Percentiles rank a stretch among this genome's conserved stretches.
phyloP scores from a whole-genome alignment of 2,113 vertebrate species.

The Caretta caretta region DNA sequence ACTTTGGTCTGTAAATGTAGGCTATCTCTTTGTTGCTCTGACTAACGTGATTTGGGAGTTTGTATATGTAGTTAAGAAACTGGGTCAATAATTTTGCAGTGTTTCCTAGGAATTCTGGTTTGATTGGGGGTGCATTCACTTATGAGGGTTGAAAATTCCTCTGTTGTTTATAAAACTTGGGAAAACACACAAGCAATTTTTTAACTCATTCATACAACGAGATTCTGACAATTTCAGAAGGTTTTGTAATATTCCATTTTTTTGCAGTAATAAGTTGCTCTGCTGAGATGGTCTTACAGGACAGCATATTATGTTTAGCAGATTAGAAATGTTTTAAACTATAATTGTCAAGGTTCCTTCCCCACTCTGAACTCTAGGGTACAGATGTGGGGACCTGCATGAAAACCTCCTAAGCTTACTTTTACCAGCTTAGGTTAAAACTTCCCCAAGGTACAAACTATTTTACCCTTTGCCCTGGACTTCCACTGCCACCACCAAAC shows the following conservation, averaged over 20 bases:
- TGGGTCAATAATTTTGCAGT: constrained; percentile 27
- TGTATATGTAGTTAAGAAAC: constrained; percentile 47
- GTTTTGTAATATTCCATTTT: not conserved
- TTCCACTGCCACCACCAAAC: too few species aligned
- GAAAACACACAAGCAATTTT: not conserved
- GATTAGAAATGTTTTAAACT: constrained; percentile 30
- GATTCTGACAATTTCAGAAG: constrained; percentile 19
- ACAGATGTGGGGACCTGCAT: too few species aligned
- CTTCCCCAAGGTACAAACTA: too few species aligned
- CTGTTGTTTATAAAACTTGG: not conserved
- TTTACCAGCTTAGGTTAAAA: too few species aligned
- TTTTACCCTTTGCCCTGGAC: too few species aligned
- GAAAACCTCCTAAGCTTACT: too few species aligned
- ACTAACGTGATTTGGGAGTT: constrained; percentile 51
- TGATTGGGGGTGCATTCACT: constrained; percentile 1
- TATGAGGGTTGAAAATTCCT: not conserved
- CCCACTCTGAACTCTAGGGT: too few species aligned
- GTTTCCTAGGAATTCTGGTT: constrained; percentile 49
- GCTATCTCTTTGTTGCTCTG: constrained; percentile 35
- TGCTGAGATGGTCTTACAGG: not conserved
- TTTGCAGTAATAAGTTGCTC: not conserved
- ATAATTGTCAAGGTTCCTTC: not conserved
- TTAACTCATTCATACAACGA: not conserved
- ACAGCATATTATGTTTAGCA: not conserved
- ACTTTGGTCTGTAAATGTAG: constrained; percentile 40